Percentiles rank a stretch among this genome's conserved stretches.
Evolutionary conservation across 2,797 vertebrate species (phyloP).

Genomic region (Cossypha caffra): DNA sequence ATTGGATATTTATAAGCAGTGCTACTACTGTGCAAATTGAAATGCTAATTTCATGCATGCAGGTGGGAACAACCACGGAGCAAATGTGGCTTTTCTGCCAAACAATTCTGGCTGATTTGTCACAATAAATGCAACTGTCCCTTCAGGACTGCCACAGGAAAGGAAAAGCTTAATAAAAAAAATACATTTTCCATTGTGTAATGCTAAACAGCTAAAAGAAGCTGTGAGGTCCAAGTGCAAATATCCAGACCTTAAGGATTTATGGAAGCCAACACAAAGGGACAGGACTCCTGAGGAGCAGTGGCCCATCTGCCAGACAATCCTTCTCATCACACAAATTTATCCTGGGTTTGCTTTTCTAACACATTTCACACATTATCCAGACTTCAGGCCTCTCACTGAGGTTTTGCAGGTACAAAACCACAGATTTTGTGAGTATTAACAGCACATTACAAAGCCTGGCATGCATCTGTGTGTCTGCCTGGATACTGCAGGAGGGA

Average conservation of each 20-base stretch:
- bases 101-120: not conserved
- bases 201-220: not conserved
- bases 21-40: not conserved
- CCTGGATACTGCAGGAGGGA: not conserved
- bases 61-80: not conserved
- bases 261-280: not conserved
- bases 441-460: not conserved
- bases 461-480: not conserved
- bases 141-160: not conserved
- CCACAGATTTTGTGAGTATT: not conserved
- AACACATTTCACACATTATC: not conserved
- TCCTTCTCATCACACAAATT: not conserved
- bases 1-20: not conserved
- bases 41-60: not conserved
- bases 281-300: not conserved
- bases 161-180: not conserved
- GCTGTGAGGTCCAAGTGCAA: not conserved
- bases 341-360: not conserved
- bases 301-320: not conserved
- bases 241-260: not conserved
- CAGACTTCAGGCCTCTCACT: not conserved
- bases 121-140: not conserved
- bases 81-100: not conserved
- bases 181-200: not conserved
- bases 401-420: not conserved